Evolutionary conservation across 2,797 vertebrate species (phyloP), one percentile per base, ranked within the genome.

Genomic region (Spinibarbus caldwelli): DNA sequence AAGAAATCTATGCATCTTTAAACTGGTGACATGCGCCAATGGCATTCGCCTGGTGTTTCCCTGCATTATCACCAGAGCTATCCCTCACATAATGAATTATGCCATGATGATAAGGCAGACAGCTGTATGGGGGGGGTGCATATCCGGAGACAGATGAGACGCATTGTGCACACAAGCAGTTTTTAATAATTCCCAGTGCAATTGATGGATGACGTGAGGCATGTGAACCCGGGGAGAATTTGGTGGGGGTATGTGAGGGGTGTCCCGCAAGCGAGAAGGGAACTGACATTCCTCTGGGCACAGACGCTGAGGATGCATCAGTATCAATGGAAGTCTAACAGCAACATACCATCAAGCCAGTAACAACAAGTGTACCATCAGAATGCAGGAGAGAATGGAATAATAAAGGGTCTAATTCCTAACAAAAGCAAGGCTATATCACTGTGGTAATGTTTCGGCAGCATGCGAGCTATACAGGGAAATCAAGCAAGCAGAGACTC

Each of bases 261-360:
- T 89, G 86, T 87, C 91, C 88, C 90, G 85, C 88, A 83, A 78
- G 90, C 89, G 90, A 90, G 89, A 64, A 90, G 91, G 88, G 88
- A 67, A 90, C 87, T 89, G 91, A 91, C 90, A 91, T 87, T 92
- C 59, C 89, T 86, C 87, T 90, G 87, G 88, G 80, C 73, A 80
- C 47, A 71, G 21, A 83, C 21, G 8, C 34, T 11, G 49, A 54
- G 21, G 47, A 67, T 36, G 15, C 57, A 76, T 64, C 19, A 15
- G 29, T 36, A 26, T 49, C 15, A 62, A 62, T 36, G n/a, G 47
- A 71, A 29, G 71, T 62, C 31, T 57, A 62, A 84, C 21, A 71
- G 52, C 79, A 81, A 54, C 17, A 11, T 31, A 11, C 15, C 43
- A 78, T 70, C 21, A 15, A 54, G 8, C 31, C 31, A 49, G 14